phyloP scores from a whole-genome alignment of 2,113 vertebrate species.

The Nycticorax nycticorax region DNA sequence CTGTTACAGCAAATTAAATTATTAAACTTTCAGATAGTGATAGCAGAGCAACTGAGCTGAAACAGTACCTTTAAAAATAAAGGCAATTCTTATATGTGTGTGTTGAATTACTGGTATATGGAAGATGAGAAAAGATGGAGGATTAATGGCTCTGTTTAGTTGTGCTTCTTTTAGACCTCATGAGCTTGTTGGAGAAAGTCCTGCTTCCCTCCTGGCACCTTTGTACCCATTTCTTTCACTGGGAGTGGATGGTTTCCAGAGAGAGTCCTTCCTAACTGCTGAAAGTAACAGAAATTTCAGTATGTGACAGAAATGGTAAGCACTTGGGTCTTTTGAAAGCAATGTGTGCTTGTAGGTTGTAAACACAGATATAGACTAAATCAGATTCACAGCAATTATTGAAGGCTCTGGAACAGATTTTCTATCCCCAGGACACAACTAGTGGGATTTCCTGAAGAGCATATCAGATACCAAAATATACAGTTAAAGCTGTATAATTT shows the following conservation, averaged over 20 bases:
- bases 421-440: not conserved
- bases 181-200: not conserved
- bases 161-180: not conserved
- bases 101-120: not conserved
- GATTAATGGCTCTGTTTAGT: not conserved
- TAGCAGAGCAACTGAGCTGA: not conserved
- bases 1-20: not conserved
- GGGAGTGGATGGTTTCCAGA: not conserved
- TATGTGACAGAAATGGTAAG: not conserved
- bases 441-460: not conserved
- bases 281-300: not conserved
- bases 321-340: not conserved
- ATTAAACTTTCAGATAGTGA: not conserved
- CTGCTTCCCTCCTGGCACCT: not conserved
- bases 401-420: not conserved
- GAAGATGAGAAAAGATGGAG: not conserved
- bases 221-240: not conserved
- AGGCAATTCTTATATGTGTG: not conserved
- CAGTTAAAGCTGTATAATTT: not conserved
- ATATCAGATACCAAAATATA: not conserved
- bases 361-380: not conserved
- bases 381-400: not conserved
- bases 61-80: not conserved
- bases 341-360: not conserved
- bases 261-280: not conserved